Base-by-base conservation (phyloP, 2,797 vertebrate genomes). In the Tangara arthus region DNA sequence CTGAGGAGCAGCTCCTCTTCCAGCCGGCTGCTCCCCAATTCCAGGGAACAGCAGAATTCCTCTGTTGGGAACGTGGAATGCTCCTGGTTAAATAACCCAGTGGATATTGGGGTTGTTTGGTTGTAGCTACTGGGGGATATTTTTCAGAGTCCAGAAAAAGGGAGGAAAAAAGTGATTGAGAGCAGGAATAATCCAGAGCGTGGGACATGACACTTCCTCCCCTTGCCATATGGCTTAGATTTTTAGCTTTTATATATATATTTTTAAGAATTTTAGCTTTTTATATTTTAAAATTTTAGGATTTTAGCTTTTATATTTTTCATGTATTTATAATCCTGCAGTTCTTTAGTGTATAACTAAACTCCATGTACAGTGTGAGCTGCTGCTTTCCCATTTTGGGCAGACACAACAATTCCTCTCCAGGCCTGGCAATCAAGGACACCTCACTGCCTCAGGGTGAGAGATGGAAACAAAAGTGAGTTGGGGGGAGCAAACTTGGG, bases 51-150 rank as follows among this genome's bases (percentile, higher is more conserved):
- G 10, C 76, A 39, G 59, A 28, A 39, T 60, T 39, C 35, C 11
- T 1, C 16, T 6, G 0, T 4, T 0, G 7, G 65, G 24, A 60
- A 37, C 1, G 0, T 4, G 1, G 1, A 13, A 16, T 0, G 5
- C 5, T 20, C 10, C 50, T 34, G 41, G n/a, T 22, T 39, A 21
- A 70, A n/a, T 8, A 12, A 27, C 11, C 5, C 65, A 10, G 32
- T 0, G 21, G 70, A 17, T 50, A n/a, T 32, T 11, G 47, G 70
- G 64, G 46, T 60, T 75, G 3, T 28, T 13, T 1, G 2, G 17
- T 10, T 47, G 35, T 12, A 49, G 75, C 14, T 34, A 13, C 55
- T 4, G 11, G 6, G 65, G 71, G 34, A 6, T n/a, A 2, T 46
- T 82, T 91, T 46, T 30, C 57, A 47, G 34, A 90, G 68, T n/a